phyloP scores from a whole-genome alignment of 2,797 vertebrate genomes.

The Caiman crocodilus region DNA sequence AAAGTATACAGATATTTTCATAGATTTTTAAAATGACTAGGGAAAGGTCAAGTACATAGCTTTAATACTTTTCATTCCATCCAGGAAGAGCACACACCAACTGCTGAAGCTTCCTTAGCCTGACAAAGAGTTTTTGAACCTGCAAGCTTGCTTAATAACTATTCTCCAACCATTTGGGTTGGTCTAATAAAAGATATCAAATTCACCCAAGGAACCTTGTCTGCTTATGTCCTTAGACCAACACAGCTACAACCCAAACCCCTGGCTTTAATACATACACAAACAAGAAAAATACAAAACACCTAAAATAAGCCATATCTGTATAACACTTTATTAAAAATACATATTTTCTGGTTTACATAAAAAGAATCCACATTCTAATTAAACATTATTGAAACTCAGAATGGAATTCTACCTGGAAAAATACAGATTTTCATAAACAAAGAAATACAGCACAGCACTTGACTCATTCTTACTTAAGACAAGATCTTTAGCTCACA shows the following conservation, averaged over 20 bases:
- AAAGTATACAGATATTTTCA: too few species aligned
- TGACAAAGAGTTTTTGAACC: too few species aligned
- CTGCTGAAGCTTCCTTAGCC: too few species aligned
- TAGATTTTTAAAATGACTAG: background rate
- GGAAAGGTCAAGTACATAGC: background rate
- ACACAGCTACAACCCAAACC: too few species aligned
- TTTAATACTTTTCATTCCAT: too few species aligned
- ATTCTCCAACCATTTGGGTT: too few species aligned
- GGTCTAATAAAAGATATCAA: too few species aligned
- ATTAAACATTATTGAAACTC: conserved; percentile 36
- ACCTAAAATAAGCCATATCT: conserved; percentile 9
- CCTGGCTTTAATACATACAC: background rate
- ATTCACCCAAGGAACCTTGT: too few species aligned
- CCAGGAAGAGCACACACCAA: too few species aligned
- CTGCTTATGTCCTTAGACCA: too few species aligned
- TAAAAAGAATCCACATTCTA: conserved; percentile 59
- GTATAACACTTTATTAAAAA: conserved; percentile 74
- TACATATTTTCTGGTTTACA: conserved; percentile 64
- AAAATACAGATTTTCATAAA: conserved; percentile 73
- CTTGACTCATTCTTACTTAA: conserved; percentile 7
- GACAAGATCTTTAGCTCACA: conserved; percentile 21
- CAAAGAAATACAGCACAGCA: conserved; percentile 57
- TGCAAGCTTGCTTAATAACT: too few species aligned
- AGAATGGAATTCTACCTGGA: conserved; percentile 51
- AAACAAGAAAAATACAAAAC: background rate